Base-by-base conservation (phyloP, 2,113 vertebrate genomes). In the Myiagra hebetior region DNA sequence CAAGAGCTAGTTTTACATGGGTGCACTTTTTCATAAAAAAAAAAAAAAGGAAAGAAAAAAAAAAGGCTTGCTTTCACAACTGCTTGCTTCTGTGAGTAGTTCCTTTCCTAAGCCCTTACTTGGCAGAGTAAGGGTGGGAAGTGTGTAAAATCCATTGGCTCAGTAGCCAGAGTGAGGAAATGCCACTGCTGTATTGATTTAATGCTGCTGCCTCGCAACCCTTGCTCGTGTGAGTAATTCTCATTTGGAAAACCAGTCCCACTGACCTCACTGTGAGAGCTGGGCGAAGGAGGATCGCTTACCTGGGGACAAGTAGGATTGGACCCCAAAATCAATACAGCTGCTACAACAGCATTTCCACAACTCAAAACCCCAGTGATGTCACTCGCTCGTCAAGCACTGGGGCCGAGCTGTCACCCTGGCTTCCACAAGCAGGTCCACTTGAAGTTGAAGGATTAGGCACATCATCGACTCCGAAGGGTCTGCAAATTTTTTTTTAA, bases 361-460 rank as follows among this genome's bases (percentile, higher is more conserved):
- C 49, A 15, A 8, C 60, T 21, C 47, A 7, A 30, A 59, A 64
- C 21, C 57, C 63, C 50, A 15, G 65, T 30, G 44, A 52, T 6
- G 10, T 75, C 18, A 3, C 73, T 46, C 0, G 0, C 42, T 0
- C 2, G 0, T 19, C 8, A 2, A 22, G 59, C 0, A 0, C 41
- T 2, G 8, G 35, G 68, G 59, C 92, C 2, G 6, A 85, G 73
- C 52, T 70, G 49, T 83, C 87, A 56, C 63, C 56, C 50, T 1
- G 19, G 28, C 50, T 89, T 23, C 63, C 13, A 9, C 4, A 0
- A 75, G 64, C 52, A 52, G 46, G 67, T 50, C 78, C 26, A 3
- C 67, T 65, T 57, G 77, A 89, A 87, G 78, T 13, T 83, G 82
- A 70, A 77, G 70, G 85, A 86, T 84, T 33, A 60, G 59, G 59